Conservation (phyloP, 2,888 invertebrate genomes). For the Bugula neritina region DNA sequence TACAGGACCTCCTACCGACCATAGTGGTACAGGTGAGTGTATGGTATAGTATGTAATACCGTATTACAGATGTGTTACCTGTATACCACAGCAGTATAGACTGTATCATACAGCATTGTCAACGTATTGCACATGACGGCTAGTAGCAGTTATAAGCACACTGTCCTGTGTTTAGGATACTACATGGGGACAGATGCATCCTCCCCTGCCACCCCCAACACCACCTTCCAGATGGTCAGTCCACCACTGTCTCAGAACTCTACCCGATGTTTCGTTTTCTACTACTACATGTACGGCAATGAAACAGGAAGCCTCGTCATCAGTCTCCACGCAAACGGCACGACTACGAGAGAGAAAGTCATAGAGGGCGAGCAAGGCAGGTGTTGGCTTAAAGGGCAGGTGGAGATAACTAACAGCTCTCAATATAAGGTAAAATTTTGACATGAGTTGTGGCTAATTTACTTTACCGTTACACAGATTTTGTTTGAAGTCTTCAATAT, state of each 20-base stretch:
- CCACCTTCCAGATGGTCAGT: slow-evolving; percentile 33
- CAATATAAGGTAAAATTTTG: too few relatives aligned
- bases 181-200: slow-evolving; percentile 33
- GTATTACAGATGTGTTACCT: too few relatives aligned
- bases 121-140: too few relatives aligned
- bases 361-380: neutral
- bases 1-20: slow-evolving; percentile 43
- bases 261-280: slow-evolving; percentile 32
- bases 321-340: neutral
- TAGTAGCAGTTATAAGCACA: too few relatives aligned
- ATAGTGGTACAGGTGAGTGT: slow-evolving; percentile 33
- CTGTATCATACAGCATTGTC: too few relatives aligned
- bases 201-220: slow-evolving; percentile 28
- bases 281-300: slow-evolving; percentile 33
- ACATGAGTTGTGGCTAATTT: too few relatives aligned
- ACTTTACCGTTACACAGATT: too few relatives aligned
- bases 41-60: too few relatives aligned
- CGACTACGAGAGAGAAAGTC: too few relatives aligned
- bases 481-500: too few relatives aligned
- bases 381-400: neutral
- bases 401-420: neutral
- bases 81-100: too few relatives aligned
- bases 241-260: slow-evolving; percentile 32
- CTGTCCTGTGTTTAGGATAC: too few relatives aligned
- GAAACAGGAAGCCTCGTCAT: slow-evolving; percentile 37